Evolutionary conservation across 2,888 invertebrate species (phyloP), one percentile per base, ranked within the genome.

Genomic region (Cistogaster globosa): DNA sequence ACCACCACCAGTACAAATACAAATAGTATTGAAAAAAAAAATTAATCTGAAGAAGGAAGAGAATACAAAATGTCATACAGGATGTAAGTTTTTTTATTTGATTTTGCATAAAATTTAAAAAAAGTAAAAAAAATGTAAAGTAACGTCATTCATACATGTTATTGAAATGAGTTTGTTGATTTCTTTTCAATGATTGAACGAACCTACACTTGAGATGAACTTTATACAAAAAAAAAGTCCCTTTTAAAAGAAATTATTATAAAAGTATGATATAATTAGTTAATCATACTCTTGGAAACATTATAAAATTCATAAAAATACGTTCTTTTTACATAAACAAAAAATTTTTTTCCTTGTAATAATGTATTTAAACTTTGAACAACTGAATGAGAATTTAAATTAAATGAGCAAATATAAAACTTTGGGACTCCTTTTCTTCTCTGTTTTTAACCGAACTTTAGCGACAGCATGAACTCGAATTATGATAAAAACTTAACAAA

Each of bases 41-140:
- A 26, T 7, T 26, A 62, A 55, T 63, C 45, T 57, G 62, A 85
- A 75, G 81, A 74, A 78, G 45, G 63, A 83, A 78, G 68, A 74
- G 62, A 63, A 63, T 67, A 74, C 45, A 81, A 85, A 81, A 78
- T 84, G 77, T 82, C 85, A 85, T 57, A 85, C 85, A 82, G 85
- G 85, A 85, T 85, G 81, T 82, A 69, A 5, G 65, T n/a, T 81
- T 65, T 76, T 82, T 72, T 55, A 71, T 83, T 78, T 48, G 63
- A 76, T 78, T 74, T 83, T 42, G 62, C 72, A 48, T 62, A 78
- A 68, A 26, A 53, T 48, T 26, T 18, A 55, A 51, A 75, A 60
- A 67, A 9, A 14, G 8, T 26, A 74, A 65, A 57, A 57, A 69
- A 83, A 69, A 83, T 51, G 62, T 83, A 26, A 38, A 36, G 18